Conservation (phyloP, 2,113 vertebrate species). For the human region GRCh38 chr20:64145001-64145500, state of each 20-base stretch:
- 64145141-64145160: background rate
- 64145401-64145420: background rate
- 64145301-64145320: accelerated
- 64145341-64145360: background rate
- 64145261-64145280: no score
- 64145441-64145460: background rate
- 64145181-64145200: background rate
- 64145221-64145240: background rate
- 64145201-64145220: background rate
- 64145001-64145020: no score
- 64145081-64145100: no score
- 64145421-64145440: background rate
- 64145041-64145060: background rate
- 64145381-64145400: no score
- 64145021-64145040: background rate
- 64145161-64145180: background rate
- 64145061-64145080: background rate
- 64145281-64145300: background rate
- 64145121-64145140: background rate
- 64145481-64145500: background rate
- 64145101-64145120: background rate
- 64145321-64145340: background rate
- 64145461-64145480: background rate
- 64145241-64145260: no score
- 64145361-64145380: background rate